Conservation (phyloP, 2,797 vertebrate species). For the Sebastes paucispinis region DNA sequence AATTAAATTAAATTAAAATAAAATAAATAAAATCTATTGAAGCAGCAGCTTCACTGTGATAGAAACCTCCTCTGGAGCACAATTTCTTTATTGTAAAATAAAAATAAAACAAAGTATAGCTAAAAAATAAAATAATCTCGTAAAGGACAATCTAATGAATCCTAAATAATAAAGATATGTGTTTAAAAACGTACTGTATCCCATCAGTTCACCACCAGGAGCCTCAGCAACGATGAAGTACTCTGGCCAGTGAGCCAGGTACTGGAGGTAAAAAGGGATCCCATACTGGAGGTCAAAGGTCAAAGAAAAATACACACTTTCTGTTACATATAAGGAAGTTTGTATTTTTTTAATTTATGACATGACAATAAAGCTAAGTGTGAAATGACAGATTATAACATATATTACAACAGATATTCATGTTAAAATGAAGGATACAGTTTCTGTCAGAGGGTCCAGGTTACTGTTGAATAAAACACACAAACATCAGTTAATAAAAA, state of each 20-base stretch:
- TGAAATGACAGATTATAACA: not conserved
- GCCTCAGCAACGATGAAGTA: slow-evolving; percentile 97
- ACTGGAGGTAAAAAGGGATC: slow-evolving; percentile 97
- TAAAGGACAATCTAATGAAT: too few species aligned
- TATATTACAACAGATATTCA: not conserved
- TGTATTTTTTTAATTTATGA: too few species aligned
- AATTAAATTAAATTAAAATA: too few species aligned
- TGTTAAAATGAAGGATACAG: slow-evolving; percentile 87
- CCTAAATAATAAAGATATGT: not conserved
- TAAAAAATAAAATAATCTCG: too few species aligned
- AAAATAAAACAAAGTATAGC: too few species aligned
- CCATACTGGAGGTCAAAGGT: slow-evolving; percentile 86
- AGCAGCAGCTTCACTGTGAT: too few species aligned
- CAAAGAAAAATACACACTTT: slow-evolving; percentile 3
- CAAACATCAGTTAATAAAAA: not conserved
- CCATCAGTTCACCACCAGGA: slow-evolving; percentile 95
- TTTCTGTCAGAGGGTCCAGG: slow-evolving; percentile 94
- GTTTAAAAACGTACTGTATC: slow-evolving; percentile 87
- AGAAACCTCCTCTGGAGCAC: too few species aligned
- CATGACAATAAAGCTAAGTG: not conserved
- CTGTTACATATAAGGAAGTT: too few species aligned
- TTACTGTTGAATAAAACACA: slow-evolving; percentile 82
- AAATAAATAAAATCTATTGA: too few species aligned
- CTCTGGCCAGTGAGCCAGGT: slow-evolving; percentile 97
- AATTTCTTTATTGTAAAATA: too few species aligned